Conservation (phyloP, 2,888 invertebrate species). For the Amphipoea oculea region DNA sequence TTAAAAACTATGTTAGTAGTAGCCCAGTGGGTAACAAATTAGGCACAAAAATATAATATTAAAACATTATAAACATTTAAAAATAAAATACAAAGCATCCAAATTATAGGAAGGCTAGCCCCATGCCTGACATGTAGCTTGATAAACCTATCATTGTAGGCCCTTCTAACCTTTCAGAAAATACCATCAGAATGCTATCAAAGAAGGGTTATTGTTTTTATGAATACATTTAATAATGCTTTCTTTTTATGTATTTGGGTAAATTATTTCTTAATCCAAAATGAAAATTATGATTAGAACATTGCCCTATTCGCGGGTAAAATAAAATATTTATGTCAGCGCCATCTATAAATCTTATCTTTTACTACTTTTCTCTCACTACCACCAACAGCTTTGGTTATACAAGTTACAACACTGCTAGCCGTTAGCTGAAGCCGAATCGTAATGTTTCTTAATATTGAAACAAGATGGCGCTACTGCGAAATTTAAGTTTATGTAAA, state of each 20-base stretch:
- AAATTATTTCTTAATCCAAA: neutral
- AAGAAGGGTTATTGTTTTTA: neutral
- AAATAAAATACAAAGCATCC: neutral
- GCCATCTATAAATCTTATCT: slow-evolving; percentile 21
- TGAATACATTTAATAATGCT: neutral
- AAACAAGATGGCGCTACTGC: slow-evolving; percentile 47
- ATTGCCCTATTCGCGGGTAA: neutral
- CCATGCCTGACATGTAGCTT: neutral
- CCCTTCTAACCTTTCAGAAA: neutral
- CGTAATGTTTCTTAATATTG: neutral
- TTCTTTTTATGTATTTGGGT: neutral
- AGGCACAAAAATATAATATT: neutral
- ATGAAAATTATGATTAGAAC: neutral
- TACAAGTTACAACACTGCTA: too few relatives aligned
- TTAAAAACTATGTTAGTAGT: neutral
- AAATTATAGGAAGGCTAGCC: neutral
- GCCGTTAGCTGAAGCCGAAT: neutral
- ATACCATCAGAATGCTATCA: neutral
- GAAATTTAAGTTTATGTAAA: neutral
- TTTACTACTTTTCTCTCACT: neutral
- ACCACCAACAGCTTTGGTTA: neutral
- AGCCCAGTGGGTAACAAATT: neutral
- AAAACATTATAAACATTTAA: neutral
- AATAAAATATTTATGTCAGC: neutral
- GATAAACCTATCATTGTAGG: neutral